phyloP scores from a whole-genome alignment of 2,797 vertebrate genomes.

The Myotis daubentonii region DNA sequence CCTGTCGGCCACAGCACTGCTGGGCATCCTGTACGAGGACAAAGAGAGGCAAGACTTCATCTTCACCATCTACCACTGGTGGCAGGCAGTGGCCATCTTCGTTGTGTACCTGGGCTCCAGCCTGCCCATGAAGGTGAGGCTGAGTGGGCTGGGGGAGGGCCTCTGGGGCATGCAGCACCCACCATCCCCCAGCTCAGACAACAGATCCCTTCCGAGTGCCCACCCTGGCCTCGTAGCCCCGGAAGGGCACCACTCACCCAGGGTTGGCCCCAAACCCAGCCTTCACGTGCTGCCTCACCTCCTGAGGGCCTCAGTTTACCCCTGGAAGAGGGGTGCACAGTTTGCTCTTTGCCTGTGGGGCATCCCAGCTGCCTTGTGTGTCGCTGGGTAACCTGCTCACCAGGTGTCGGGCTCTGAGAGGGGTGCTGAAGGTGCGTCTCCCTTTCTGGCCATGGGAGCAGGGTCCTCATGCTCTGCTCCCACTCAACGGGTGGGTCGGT shows the following conservation, averaged over 20 bases:
- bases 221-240: background rate
- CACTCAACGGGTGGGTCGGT: background rate
- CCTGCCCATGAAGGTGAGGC: constrained; percentile 93
- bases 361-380: background rate
- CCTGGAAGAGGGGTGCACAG: background rate
- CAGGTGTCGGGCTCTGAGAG: background rate
- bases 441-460: background rate
- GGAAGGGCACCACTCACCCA: background rate
- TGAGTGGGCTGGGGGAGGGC: rapidly evolving
- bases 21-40: constrained; percentile 95
- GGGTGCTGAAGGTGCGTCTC: background rate
- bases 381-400: no score
- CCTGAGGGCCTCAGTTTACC: background rate
- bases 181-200: no score
- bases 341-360: background rate
- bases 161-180: background rate
- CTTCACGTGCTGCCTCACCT: background rate
- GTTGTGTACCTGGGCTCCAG: constrained; percentile 92
- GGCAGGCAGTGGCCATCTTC: constrained; percentile 96
- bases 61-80: constrained; percentile 98
- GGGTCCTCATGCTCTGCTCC: background rate
- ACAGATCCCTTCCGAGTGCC: background rate
- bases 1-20: constrained; percentile 84
- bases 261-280: background rate
- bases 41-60: constrained; percentile 97